These are phyloP conservation scores for Chelon labrosus DNA, from an alignment of 2,797 vertebrate genomes.

Conservation along the genomic window DNA sequence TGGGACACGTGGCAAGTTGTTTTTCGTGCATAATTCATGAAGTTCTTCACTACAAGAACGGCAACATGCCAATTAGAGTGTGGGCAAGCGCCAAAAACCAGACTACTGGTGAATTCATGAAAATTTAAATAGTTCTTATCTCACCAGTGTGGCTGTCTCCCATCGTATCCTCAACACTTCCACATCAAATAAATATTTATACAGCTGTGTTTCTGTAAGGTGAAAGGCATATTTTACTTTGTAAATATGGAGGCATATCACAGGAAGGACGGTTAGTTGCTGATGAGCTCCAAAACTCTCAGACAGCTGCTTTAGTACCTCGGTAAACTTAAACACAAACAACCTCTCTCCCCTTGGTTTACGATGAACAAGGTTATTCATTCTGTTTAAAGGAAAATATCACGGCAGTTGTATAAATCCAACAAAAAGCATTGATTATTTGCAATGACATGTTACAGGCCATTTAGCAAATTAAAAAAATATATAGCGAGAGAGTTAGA, in stretches of 20 bases:
- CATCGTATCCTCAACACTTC: slow-evolving; percentile 52
- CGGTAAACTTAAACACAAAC: slow-evolving; percentile 36
- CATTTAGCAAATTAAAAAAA: slow-evolving; percentile 5
- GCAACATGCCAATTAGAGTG: slow-evolving; percentile 84
- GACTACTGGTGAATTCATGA: slow-evolving; percentile 82
- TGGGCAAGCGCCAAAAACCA: slow-evolving; percentile 73
- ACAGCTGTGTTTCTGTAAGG: slow-evolving; percentile 64
- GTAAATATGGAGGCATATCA: slow-evolving; percentile 54
- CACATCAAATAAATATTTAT: slow-evolving; percentile 79
- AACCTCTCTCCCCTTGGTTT: slow-evolving; percentile 16
- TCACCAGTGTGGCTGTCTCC: slow-evolving; percentile 54
- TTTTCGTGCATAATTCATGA: slow-evolving; percentile 86
- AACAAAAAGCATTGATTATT: background rate
- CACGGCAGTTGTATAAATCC: background rate
- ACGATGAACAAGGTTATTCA: background rate
- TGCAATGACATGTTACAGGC: background rate
- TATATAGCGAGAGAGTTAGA: background rate
- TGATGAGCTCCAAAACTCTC: slow-evolving; percentile 28
- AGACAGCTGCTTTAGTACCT: slow-evolving; percentile 39
- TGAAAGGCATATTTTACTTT: slow-evolving; percentile 65
- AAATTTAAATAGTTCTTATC: slow-evolving; percentile 78
- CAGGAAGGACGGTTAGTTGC: slow-evolving; percentile 38
- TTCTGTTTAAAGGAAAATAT: background rate
- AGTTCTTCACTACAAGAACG: slow-evolving; percentile 71
- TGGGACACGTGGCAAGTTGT: slow-evolving; percentile 78